Base-by-base conservation (phyloP, 2,888 invertebrate species). In the Andrena camellia region DNA sequence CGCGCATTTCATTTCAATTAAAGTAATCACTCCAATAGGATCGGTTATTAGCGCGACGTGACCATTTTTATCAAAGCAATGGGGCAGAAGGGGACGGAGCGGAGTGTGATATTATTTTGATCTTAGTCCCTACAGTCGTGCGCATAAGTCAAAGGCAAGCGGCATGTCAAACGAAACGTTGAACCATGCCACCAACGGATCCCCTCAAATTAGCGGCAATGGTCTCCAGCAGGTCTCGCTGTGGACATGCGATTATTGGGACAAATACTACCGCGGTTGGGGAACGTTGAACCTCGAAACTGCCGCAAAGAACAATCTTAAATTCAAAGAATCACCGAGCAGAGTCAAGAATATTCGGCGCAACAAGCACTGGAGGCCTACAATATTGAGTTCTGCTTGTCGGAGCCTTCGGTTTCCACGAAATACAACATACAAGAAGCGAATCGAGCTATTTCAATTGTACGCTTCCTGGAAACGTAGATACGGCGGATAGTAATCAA, bases 271-370 rank as follows among this genome's bases (percentile, higher is more conserved):
- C 66, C 57, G 73, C 77, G 85, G 87, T 90, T 89, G 90, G 87
- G 90, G 91, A 89, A 90, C 88, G 88, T 92, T 91, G 87, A 92
- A 89, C 91, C 81, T 78, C 67, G 26, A 70, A 81, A 78, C 63
- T 13, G 20, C 26, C 26, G 52, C 26, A 26, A 29, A 17, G 23
- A 29, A 63, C 42, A 75, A 71, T 67, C 70, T 74, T 67, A 52
- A 35, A 66, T 82, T 75, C 82, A 67, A 13, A 66, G 81, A 80
- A 81, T 33, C 66, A 33, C 52, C 29, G 26, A 20, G 23, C 17
- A 8, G 7, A 4, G 4, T 20, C 13, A 5, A 17, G 29, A 48
- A 48, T 23, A 66, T 50, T 48, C 26, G 29, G 17, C 48, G 17
- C 29, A 26, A 23, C 33, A 31, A 50, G 31, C 50, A 23, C 35